phyloP scores from a whole-genome alignment of 2,888 invertebrate species.

The Agrilus biguttatus region DNA sequence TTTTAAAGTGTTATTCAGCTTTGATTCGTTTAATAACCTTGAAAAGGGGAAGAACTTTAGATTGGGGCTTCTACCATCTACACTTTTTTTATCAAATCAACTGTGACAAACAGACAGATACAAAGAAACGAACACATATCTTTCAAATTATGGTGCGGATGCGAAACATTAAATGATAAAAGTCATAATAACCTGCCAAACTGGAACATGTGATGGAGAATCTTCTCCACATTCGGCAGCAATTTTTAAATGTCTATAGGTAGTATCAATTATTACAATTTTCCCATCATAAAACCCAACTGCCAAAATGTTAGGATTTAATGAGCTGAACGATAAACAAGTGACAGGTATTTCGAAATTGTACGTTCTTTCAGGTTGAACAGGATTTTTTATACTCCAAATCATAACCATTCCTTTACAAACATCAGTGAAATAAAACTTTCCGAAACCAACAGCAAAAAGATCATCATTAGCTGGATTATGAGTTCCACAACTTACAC shows the following conservation, averaged over 20 bases:
- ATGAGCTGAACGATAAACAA: slow-evolving; percentile 52
- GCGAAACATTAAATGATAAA: no score
- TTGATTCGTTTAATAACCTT: no score
- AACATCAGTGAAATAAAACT: slow-evolving; percentile 41
- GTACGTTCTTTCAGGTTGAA: slow-evolving; percentile 57
- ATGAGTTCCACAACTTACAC: slow-evolving; percentile 50
- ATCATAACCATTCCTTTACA: slow-evolving; percentile 51
- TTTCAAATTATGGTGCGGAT: no score
- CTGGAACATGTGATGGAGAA: slow-evolving; percentile 50
- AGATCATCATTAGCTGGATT: slow-evolving; percentile 55
- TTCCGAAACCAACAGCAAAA: slow-evolving; percentile 62
- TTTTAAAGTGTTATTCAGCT: no score
- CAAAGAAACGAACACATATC: no score
- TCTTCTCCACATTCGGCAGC: slow-evolving; percentile 41
- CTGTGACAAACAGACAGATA: no score
- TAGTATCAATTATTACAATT: slow-evolving; percentile 56
- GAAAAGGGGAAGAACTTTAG: no score
- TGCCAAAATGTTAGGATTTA: slow-evolving; percentile 56
- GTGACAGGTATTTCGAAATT: slow-evolving; percentile 49
- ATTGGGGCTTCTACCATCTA: no score
- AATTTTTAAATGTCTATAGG: slow-evolving; percentile 35
- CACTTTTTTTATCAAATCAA: no score
- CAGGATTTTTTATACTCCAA: slow-evolving; percentile 73
- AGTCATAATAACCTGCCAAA: slow-evolving; percentile 38
- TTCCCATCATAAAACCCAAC: slow-evolving; percentile 62